Base-by-base conservation (phyloP, 2,113 vertebrate species). In the Grammomys surdaster region DNA sequence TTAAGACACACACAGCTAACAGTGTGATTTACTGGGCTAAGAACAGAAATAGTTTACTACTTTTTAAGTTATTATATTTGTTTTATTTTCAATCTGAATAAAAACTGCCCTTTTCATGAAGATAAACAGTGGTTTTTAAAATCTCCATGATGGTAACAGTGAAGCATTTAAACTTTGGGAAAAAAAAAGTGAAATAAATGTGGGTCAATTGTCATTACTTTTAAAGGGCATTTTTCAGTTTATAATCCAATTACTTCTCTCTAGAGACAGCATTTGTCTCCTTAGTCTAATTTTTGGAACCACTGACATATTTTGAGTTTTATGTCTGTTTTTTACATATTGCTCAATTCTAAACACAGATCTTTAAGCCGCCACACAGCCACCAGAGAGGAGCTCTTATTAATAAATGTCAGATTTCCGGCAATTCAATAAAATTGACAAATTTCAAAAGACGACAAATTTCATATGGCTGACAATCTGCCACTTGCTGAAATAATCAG, bases 371-470 rank as follows among this genome's bases (percentile, higher is more conserved):
- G 69, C 60, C 26, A 11, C 4, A 65, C 1, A 86, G 90, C 43
- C 48, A 26, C 87, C 40, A 54, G 70, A 85, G 43, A 1, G 0
- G 70, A 78, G 36, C 19, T 76, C 89, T 58, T 88, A 22, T 92
- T 90, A 91, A 78, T 81, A 95, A 90, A 90, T 46, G 81, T 90
- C 92, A 86, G n/a, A 16, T 36, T 94, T 88, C 51, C 76, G 89
- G 72, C 77, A 78, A 95, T 70, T 95, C 26, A 28, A 56, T 46
- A 87, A 89, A 13, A 69, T 22, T 69, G 7, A 65, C 40, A 40
- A 40, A 40, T 40, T 40, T 40, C 40, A 40, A 84, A 96, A 88
- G 93, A 93, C 63, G 92, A 95, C 91, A 97, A 69, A 87, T 84
- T 92, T 73, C 90, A 70, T 70, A 69, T 48, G 56, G 81, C 48